A percentile compares a stretch with the other conserved stretches of the same genome.
phyloP scores from a whole-genome alignment of 2,888 invertebrate genomes.

The Plebejus anna region DNA sequence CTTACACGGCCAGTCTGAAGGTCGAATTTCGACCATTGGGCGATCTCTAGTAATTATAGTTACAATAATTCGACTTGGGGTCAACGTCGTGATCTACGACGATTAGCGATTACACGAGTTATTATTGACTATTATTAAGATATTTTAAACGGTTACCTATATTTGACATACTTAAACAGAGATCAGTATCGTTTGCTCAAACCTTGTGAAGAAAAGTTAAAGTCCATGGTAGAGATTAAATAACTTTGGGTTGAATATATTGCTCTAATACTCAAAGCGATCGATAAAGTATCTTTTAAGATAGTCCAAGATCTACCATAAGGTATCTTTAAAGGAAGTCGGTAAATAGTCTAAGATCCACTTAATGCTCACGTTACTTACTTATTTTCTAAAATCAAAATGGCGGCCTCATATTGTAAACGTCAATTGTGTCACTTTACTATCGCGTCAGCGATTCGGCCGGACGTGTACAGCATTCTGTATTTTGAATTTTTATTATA shows the following conservation, averaged over 20 bases:
- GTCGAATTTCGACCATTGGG: no score
- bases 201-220: neutral
- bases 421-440: constrained; percentile 8
- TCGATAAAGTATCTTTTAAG: no score
- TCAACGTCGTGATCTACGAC: neutral
- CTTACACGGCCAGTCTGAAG: no score
- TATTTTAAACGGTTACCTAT: neutral
- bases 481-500: constrained; percentile 13
- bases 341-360: neutral
- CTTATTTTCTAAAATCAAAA: constrained; percentile 13
- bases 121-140: neutral
- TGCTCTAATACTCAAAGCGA: neutral
- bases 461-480: constrained; percentile 10
- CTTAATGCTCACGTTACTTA: constrained; percentile 22
- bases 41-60: neutral
- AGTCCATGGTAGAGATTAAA: neutral
- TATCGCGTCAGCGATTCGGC: constrained; percentile 3
- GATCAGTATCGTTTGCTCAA: neutral
- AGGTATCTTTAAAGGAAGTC: neutral
- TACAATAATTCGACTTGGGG: neutral
- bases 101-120: neutral
- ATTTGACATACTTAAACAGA: neutral
- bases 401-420: constrained; percentile 12
- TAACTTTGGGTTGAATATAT: neutral
- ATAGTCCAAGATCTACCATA: no score